Base-by-base conservation (phyloP, 2,797 vertebrate species). In the Macropodus opercularis region DNA sequence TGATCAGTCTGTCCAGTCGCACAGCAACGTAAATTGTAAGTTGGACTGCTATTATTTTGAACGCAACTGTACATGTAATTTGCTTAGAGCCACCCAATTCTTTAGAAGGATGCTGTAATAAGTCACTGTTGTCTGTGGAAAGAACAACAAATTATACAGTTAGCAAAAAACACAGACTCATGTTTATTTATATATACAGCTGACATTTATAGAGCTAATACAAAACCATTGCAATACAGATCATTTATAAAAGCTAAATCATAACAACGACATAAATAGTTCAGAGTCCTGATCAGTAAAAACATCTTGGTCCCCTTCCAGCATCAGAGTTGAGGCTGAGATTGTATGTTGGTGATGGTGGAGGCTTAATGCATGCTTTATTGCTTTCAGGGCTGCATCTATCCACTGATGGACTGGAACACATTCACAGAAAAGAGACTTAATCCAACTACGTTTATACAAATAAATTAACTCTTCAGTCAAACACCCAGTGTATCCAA, bases 191-290 rank as follows among this genome's bases (percentile, higher is more conserved):
- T 72, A 74, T 83, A 58, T 77, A 87, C 88, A 90, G 64, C 67
- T 77, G 82, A 87, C 72, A 90, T 91, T 90, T 91, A 91, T 90
- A 83, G 77, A 86, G 75, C 71, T 79, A 78, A 90, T 90, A 90
- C 80, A 87, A 87, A 85, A 87, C 59, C 83, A 88, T 76, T 58
- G 77, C 60, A 61, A 69, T 89, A 91, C 83, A 89, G 74, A 82
- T 78, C 79, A 86, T 85, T 88, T 80, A 83, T 80, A 85, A 90
- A 86, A 85, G 80, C 71, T 69, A 65, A 64, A 77, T 66, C 65
- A 41, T 42, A 65, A 82, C 67, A 83, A 80, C 66, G 69, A 81
- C 83, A 91, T 91, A 91, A 91, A 91, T 91, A 91, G 72, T 84
- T 76, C 67, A 72, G 77, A 81, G 57, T 84, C 69, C 79, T 48